Base-by-base conservation (phyloP, 1,140 invertebrate genomes). In the Drosophila orena region DNA sequence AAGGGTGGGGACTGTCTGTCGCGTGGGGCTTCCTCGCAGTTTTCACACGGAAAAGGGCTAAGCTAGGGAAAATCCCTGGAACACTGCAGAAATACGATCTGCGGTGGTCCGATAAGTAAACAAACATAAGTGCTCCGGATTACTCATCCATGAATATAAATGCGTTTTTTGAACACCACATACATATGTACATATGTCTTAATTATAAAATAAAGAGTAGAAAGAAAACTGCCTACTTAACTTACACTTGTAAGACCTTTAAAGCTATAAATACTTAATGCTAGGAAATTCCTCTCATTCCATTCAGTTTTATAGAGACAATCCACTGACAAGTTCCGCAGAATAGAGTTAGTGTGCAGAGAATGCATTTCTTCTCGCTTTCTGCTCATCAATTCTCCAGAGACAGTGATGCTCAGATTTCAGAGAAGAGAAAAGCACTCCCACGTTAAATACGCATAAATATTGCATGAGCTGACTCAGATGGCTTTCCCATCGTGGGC, bases 391-490 rank as follows among this genome's bases (percentile, higher is more conserved):
- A 70, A 38, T 30, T 17, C 62, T 38, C 40, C 17, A 14, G 34
- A 59, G 68, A 74, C 64, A 53, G 53, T 69, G 43, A 61, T 80
- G 64, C 61, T 24, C 44, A 17, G 58, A 42, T 60, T 47, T 17
- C 24, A 27, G 35, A 52, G 30, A 49, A 44, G 30, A 71, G 58
- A 55, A 61, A 62, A 49, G 52, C 11, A n/a, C 20, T 52, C 57
- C 43, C 50, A 55, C 27, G 55, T 42, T 14, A 35, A 14, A 40
- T 42, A 12, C 62, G 50, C 42, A 88, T 79, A 81, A 75, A 81
- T 88, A 83, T 79, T 88, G 79, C 79, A 88, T 88, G 79, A 79
- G 70, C 53, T 62, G 47, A 50, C 74, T 52, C 42, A 71, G 68
- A 56, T 70, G 68, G 38, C 42, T 64, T 58, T 57, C 54, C 60